Base-by-base conservation (phyloP, 2,113 vertebrate species). In the Pithys albifrons region DNA sequence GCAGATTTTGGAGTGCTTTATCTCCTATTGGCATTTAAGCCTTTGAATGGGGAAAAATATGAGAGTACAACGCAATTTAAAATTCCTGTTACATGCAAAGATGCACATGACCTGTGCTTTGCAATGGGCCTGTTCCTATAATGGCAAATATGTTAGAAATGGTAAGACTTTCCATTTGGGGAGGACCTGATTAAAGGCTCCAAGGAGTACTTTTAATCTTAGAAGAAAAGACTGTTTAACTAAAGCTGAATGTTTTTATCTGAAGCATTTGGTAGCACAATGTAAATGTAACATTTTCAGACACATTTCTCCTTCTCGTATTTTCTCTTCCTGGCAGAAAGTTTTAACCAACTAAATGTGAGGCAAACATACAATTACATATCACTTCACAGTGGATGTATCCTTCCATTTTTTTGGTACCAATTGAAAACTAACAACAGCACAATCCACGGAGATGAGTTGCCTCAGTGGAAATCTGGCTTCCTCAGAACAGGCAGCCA, bases 51-150 rank as follows among this genome's bases (percentile, higher is more conserved):
- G 76, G 78, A 18, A 72, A 95, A 96, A 69, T 62, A 79, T 81
- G 66, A 89, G 79, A 95, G 54, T 18, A 89, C 58, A 91, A 91
- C 88, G 72, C 78, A 92, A 94, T 93, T 95, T 94, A 76, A 96
- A 96, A 94, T 95, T 96, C 83, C 23, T 46, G 69, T 89, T 94
- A 93, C 65, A 70, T 90, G 87, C 88, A 96, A 96, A 97, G 95
- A 93, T 95, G 93, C 80, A 69, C 93, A 64, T 48, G 95, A 94
- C 76, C 96, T 89, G 59, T 67, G 73, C 74, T 70, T 93, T 92
- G 91, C 67, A 91, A 85, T 58, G 62, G 35, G 59, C 80, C 85
- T 88, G 59, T 83, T 96, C 69, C 94, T 94, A 41, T 65, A 85
- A 93, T 14, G 55, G 84, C 12, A 87, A 94, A 91, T 64, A 58